Conservation (phyloP, 2,113 vertebrate species). For the Acrocephalus kingi region DNA sequence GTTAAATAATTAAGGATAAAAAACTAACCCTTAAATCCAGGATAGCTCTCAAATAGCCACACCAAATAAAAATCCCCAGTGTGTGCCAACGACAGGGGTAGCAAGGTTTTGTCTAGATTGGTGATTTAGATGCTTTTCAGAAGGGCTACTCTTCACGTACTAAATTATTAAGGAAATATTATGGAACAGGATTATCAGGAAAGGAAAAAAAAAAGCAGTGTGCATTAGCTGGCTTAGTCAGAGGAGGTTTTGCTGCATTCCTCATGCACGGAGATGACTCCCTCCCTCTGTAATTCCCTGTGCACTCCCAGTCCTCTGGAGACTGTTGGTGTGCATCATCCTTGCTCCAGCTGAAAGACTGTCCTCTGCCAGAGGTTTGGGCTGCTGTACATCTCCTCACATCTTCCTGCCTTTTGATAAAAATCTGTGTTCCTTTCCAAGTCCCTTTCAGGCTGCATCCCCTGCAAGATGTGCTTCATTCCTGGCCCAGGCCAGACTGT, state of each 20-base stretch:
- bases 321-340: constrained; percentile 38
- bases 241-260: constrained; percentile 65
- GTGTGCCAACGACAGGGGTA: not conserved
- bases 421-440: not conserved
- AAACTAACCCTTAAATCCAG: not conserved
- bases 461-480: not conserved
- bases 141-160: not conserved
- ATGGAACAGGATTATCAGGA: constrained; percentile 50
- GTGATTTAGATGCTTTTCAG: constrained; percentile 1
- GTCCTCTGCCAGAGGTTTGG: not conserved
- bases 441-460: not conserved
- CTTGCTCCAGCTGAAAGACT: not conserved
- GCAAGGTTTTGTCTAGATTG: not conserved
- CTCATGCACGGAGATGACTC: constrained; percentile 12
- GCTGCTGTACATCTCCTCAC: not conserved
- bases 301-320: constrained; percentile 30
- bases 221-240: constrained; percentile 28
- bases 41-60: not conserved
- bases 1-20: not conserved
- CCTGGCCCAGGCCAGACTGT: not conserved
- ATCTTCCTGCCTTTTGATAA: not conserved
- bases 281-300: constrained; percentile 55
- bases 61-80: not conserved
- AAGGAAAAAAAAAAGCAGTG: not conserved
- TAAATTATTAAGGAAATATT: constrained; percentile 45